Evolutionary conservation across 2,113 vertebrate genomes (phyloP), one percentile per base, ranked within the genome.

Genomic region (Panthera uncia): DNA sequence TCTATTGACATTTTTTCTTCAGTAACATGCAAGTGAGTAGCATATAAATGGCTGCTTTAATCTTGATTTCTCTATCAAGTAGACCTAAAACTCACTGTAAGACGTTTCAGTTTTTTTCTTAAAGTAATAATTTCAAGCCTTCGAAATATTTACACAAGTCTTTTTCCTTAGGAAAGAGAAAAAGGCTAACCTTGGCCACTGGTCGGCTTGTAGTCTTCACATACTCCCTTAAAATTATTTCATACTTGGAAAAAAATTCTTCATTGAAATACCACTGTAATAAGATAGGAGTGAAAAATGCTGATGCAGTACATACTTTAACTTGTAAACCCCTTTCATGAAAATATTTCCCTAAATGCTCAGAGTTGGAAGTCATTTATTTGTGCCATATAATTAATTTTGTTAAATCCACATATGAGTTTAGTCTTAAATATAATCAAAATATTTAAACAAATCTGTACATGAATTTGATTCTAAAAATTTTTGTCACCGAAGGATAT

Each of bases 1-100:
- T 92, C 31, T 95, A 97, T 63, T 82, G 69, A 65, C 31, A 13
- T 61, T 55, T 97, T 91, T 91, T 96, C 79, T 94, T 96, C 83
- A 96, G 65, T 92, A 89, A 78, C 25, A 78, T 41, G 27, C 23
- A 97, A 63, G 19, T 65, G 12, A 92, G 4, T 57, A 92, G 45
- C 27, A 27, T 69, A 61, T 76, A 94, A 95, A 73, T 95, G 18
- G 27, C 33, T 87, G 83, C 65, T 97, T 73, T 79, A 95, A 94
- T 69, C 21, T 78, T 89, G 36, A 82, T 89, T 91, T 57, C 8
- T 68, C 52, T 73, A n/a, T 84, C 36, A 94, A 66, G 33, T 50
- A 93, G 33, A 90, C 48, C 27, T 81, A 91, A 95, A 95, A 61
- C 19, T 83, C 48, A 94, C 27, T 89, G 11, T 80, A 89, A 76